Percentiles rank a stretch among this genome's conserved stretches.
phyloP scores from a whole-genome alignment of 2,888 invertebrate genomes.

The Schizaphis graminum region DNA sequence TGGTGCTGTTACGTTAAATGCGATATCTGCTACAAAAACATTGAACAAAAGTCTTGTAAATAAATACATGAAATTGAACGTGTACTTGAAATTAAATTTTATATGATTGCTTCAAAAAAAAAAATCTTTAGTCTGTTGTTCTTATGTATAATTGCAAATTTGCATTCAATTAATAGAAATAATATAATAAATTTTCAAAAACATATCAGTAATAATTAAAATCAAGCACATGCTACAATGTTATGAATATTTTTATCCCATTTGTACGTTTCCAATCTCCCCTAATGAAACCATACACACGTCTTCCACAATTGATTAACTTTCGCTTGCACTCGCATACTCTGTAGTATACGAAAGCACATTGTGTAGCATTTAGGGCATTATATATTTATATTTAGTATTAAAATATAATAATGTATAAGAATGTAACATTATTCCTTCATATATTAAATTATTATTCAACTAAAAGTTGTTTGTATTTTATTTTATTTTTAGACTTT shows the following conservation, averaged over 20 bases:
- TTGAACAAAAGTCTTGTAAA: constrained; percentile 72
- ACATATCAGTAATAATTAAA: constrained; percentile 53
- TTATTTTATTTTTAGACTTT: constrained; percentile 33
- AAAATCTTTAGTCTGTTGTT: not conserved
- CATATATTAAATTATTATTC: constrained; percentile 6
- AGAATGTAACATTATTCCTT: constrained; percentile 32
- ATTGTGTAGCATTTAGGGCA: constrained; percentile 2
- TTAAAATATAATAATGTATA: constrained; percentile 19
- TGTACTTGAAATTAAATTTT: not conserved
- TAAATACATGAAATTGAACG: constrained; percentile 66
- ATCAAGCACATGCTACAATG: not conserved
- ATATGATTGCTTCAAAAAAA: constrained; percentile 18
- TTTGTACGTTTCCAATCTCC: not conserved
- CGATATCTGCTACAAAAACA: constrained; percentile 74
- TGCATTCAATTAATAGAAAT: not conserved
- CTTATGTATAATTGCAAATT: not conserved
- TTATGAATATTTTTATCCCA: not conserved
- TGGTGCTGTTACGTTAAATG: constrained; percentile 97
- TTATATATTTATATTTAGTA: constrained; percentile 30
- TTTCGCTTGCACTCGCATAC: constrained; percentile 12
- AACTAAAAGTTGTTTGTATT: constrained; percentile 1
- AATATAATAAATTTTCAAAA: constrained; percentile 30
- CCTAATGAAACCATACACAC: not conserved
- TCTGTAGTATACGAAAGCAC: constrained; percentile 30
- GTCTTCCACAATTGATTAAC: constrained; percentile 40